Conservation (phyloP, 1,140 invertebrate species). For the Musca domestica region DNA sequence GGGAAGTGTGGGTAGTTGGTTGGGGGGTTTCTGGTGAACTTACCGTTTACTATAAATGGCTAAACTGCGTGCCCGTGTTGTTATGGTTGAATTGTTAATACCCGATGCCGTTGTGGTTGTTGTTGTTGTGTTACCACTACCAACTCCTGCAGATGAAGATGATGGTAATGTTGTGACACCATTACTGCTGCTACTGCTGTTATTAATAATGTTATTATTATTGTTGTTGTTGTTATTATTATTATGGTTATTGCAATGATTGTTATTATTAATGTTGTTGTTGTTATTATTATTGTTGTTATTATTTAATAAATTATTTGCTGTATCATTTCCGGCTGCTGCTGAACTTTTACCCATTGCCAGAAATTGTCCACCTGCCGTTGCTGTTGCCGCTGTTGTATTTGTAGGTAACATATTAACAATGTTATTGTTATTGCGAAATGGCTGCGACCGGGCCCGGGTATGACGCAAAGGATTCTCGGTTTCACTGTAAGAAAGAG, state of each 20-base stretch:
- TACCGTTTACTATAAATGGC: slow-evolving; percentile 53
- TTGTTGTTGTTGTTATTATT: slow-evolving; percentile 21
- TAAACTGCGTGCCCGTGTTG: slow-evolving; percentile 47
- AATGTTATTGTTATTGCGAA: slow-evolving; percentile 36
- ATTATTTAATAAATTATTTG: slow-evolving; percentile 29
- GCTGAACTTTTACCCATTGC: slow-evolving; percentile 22
- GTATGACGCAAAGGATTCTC: slow-evolving; percentile 43
- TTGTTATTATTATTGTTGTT: slow-evolving; percentile 31
- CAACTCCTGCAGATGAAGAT: background rate
- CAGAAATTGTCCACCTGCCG: slow-evolving; percentile 10
- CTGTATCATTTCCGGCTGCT: slow-evolving; percentile 33
- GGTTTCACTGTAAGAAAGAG: slow-evolving; percentile 31
- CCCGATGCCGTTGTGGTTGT: background rate
- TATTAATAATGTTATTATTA: slow-evolving; percentile 15
- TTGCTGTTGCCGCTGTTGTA: slow-evolving; percentile 24
- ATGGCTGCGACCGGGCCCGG: slow-evolving; percentile 49
- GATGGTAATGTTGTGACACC: background rate
- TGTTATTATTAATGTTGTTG: slow-evolving; percentile 36
- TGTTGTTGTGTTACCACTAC: slow-evolving; percentile 26
- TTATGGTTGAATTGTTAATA: slow-evolving; percentile 23
- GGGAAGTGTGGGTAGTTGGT: slow-evolving; percentile 19
- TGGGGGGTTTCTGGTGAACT: slow-evolving; percentile 33
- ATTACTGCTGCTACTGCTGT: background rate
- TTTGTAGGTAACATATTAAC: slow-evolving; percentile 24
- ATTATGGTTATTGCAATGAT: slow-evolving; percentile 17